Conservation (phyloP, 92 coral and sea anemone species). For the Parazoanthus darwini region DNA sequence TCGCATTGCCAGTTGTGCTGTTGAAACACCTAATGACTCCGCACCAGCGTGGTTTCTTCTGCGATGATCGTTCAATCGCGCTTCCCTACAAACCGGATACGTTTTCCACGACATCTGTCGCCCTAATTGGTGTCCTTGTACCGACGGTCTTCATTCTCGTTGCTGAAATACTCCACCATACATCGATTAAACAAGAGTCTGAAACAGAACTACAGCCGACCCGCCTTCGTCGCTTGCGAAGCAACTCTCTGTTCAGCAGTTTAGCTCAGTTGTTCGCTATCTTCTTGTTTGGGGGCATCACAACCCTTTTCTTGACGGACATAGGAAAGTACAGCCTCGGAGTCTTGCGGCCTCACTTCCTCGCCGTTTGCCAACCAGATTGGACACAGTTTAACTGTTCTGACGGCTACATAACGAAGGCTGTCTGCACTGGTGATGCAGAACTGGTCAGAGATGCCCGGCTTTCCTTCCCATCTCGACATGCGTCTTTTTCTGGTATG, state of each 20-base stretch:
- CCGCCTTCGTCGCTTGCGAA: background rate
- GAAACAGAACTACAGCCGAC: background rate
- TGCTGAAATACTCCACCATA: background rate
- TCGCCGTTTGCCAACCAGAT: slow-evolving; percentile 53
- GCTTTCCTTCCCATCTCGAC: slow-evolving; percentile 35
- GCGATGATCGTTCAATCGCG: slow-evolving; percentile 47
- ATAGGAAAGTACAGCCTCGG: slow-evolving; percentile 50
- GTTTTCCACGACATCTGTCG: background rate
- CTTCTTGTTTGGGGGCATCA: slow-evolving; percentile 45
- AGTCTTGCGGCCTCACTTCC: slow-evolving; percentile 48
- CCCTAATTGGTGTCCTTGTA: slow-evolving; percentile 17
- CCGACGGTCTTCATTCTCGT: background rate
- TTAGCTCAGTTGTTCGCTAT: background rate
- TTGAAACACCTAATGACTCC: slow-evolving; percentile 20
- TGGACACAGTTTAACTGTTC: slow-evolving; percentile 34
- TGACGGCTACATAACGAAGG: slow-evolving; percentile 45
- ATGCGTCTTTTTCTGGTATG: slow-evolving; percentile 32
- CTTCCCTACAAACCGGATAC: slow-evolving; percentile 43
- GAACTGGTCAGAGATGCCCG: slow-evolving; percentile 41
- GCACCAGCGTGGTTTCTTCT: slow-evolving; percentile 44
- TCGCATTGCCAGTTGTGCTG: slow-evolving; percentile 21
- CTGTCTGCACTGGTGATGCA: slow-evolving; percentile 50
- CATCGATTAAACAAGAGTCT: background rate
- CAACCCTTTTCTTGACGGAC: slow-evolving; percentile 31
- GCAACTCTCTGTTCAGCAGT: background rate